A percentile compares a stretch with the other conserved stretches of the same genome.
Conservation (phyloP, 2,888 invertebrate species). For the Volucella bombylans region DNA sequence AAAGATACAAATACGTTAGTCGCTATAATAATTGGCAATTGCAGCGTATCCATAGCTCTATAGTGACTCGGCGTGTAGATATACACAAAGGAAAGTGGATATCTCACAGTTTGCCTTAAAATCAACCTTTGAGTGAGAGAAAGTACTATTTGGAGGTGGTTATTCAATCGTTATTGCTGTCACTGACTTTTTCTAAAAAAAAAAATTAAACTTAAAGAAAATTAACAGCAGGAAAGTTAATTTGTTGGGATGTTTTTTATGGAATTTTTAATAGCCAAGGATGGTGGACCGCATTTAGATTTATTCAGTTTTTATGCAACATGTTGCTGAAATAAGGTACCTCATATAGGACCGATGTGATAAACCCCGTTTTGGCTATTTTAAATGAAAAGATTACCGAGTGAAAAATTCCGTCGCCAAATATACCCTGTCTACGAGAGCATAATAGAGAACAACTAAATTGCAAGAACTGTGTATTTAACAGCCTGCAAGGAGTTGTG, state of each 20-base stretch:
- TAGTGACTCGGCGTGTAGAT: constrained; percentile 39
- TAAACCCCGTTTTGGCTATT: too few relatives aligned
- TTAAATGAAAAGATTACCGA: too few relatives aligned
- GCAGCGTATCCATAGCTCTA: constrained; percentile 49
- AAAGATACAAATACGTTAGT: constrained; percentile 48
- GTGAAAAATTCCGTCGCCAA: too few relatives aligned
- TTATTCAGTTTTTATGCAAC: too few relatives aligned
- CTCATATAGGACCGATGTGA: too few relatives aligned
- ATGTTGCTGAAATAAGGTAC: too few relatives aligned
- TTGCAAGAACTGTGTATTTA: too few relatives aligned
- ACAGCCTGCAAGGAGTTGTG: too few relatives aligned
- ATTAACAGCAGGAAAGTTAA: background rate
- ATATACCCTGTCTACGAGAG: too few relatives aligned
- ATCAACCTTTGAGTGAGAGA: constrained; percentile 1
- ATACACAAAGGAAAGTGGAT: constrained; percentile 57
- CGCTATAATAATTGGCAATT: constrained; percentile 70
- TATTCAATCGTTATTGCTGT: constrained; percentile 2
- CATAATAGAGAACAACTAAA: too few relatives aligned
- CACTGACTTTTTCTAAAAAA: constrained; percentile 8
- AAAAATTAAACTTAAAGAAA: background rate
- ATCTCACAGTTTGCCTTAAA: constrained; percentile 41
- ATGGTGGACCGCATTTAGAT: background rate
- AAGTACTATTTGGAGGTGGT: constrained; percentile 46
- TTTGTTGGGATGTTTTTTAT: background rate
- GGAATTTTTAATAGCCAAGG: background rate